Evolutionary conservation across 2,797 vertebrate genomes (phyloP).

Genomic region (Heterohyrax brucei): DNA sequence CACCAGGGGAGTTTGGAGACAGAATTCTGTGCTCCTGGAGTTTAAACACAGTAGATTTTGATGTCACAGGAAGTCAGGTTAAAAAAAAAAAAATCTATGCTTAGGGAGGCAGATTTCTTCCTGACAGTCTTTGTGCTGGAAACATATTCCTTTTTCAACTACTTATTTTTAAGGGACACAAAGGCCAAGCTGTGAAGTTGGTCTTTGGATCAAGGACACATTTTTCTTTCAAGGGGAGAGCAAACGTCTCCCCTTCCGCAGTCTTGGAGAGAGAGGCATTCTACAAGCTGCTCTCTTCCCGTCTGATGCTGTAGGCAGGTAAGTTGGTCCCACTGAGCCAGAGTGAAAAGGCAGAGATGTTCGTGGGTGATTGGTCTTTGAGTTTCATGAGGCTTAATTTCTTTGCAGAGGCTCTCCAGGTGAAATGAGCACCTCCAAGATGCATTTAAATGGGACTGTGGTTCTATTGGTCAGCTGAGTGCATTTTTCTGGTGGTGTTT

Average conservation of each 20-base stretch:
- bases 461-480: slow-evolving; percentile 38
- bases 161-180: slow-evolving; percentile 59
- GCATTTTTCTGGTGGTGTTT: slow-evolving; percentile 84
- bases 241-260: neutral
- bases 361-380: slow-evolving; percentile 67
- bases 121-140: neutral
- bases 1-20: slow-evolving; percentile 78
- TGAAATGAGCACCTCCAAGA: slow-evolving; percentile 82
- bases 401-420: slow-evolving; percentile 71
- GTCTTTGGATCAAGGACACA: neutral
- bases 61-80: slow-evolving; percentile 78
- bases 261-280: neutral
- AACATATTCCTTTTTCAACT: slow-evolving; percentile 20
- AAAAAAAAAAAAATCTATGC: slow-evolving; percentile 67
- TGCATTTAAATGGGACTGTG: slow-evolving; percentile 81
- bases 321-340: neutral
- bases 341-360: slow-evolving; percentile 55
- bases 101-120: slow-evolving; percentile 5
- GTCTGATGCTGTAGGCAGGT: neutral
- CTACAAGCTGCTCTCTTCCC: neutral
- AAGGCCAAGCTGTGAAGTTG: slow-evolving; percentile 4
- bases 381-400: slow-evolving; percentile 63
- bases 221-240: neutral
- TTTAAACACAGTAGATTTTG: slow-evolving; percentile 75
- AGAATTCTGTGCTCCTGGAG: slow-evolving; percentile 75